Evolutionary conservation across 2,888 invertebrate genomes (phyloP).

Genomic region (Chrysolina americana): DNA sequence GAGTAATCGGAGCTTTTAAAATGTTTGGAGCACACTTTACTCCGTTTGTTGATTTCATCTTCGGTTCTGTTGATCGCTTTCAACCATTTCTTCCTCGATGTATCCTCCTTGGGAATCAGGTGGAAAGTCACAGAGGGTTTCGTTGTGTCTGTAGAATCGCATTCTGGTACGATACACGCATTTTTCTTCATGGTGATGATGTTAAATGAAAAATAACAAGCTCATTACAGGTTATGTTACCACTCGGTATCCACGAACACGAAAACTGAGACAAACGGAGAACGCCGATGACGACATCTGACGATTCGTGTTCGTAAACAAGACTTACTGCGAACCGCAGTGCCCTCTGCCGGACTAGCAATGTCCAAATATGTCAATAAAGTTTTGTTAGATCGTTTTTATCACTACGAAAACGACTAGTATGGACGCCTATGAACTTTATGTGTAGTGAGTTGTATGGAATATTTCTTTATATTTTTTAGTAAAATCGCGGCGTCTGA

Average conservation of each 20-base stretch:
- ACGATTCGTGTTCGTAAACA: neutral
- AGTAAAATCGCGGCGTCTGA: too few relatives aligned
- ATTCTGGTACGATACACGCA: conserved; percentile 47
- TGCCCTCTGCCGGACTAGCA: conserved; percentile 11
- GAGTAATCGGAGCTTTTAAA: conserved; percentile 47
- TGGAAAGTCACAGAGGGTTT: conserved; percentile 40
- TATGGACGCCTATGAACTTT: conserved; percentile 15
- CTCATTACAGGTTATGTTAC: conserved; percentile 49
- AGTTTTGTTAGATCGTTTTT: neutral
- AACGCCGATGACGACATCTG: conserved; percentile 31
- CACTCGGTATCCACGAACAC: conserved; percentile 43
- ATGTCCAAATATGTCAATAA: neutral
- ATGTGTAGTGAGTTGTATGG: neutral
- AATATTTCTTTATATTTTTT: too few relatives aligned
- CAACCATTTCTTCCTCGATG: conserved; percentile 61
- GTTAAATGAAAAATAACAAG: conserved; percentile 44
- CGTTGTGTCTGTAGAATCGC: conserved; percentile 34
- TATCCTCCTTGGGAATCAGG: conserved; percentile 57
- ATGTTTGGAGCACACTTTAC: conserved; percentile 50
- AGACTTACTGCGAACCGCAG: neutral
- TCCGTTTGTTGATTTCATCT: conserved; percentile 48
- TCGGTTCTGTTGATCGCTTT: conserved; percentile 74
- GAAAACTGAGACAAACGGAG: conserved; percentile 31
- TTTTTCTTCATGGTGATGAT: conserved; percentile 44
- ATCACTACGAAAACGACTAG: neutral